phyloP scores from a whole-genome alignment of 1,140 invertebrate genomes.

The Marisa cornuarietis region DNA sequence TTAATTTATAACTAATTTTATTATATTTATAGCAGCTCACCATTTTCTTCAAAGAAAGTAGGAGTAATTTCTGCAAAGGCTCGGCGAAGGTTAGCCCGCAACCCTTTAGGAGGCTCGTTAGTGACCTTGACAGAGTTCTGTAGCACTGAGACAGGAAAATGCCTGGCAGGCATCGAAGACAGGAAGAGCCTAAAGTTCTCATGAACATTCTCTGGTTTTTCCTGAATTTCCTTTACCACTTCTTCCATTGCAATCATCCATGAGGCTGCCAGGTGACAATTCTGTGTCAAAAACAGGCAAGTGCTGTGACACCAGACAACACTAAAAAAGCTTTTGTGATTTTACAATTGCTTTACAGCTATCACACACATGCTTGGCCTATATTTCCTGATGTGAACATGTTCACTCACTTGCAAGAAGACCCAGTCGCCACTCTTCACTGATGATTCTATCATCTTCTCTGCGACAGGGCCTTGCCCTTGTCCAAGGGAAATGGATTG shows the following conservation, averaged over 20 bases:
- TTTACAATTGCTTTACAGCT: too few species aligned
- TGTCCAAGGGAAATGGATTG: slow-evolving; percentile 70
- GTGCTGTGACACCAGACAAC: too few species aligned
- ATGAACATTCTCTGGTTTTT: slow-evolving; percentile 61
- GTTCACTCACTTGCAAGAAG: slow-evolving; percentile 62
- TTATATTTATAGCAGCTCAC: slow-evolving; percentile 65
- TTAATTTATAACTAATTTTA: too few species aligned
- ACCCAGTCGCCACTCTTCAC: slow-evolving; percentile 66
- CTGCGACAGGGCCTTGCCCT: slow-evolving; percentile 68
- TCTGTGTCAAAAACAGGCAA: slow-evolving; percentile 41
- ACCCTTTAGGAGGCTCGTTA: slow-evolving; percentile 68
- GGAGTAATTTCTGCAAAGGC: slow-evolving; percentile 68
- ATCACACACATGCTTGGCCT: too few species aligned
- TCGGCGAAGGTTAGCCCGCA: slow-evolving; percentile 75
- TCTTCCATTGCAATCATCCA: slow-evolving; percentile 67
- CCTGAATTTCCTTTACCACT: slow-evolving; percentile 59
- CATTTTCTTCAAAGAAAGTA: slow-evolving; percentile 80
- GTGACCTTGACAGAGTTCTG: slow-evolving; percentile 69
- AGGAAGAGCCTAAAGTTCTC: slow-evolving; percentile 65
- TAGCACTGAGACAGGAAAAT: slow-evolving; percentile 66
- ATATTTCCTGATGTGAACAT: too few species aligned
- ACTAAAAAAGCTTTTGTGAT: too few species aligned
- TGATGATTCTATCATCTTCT: slow-evolving; percentile 64
- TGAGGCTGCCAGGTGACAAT: slow-evolving; percentile 66
- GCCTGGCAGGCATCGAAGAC: slow-evolving; percentile 65